These are phyloP conservation scores for Acanthosepion pharaonis DNA, from an alignment of 2,888 invertebrate genomes.

Conservation along the genomic window DNA sequence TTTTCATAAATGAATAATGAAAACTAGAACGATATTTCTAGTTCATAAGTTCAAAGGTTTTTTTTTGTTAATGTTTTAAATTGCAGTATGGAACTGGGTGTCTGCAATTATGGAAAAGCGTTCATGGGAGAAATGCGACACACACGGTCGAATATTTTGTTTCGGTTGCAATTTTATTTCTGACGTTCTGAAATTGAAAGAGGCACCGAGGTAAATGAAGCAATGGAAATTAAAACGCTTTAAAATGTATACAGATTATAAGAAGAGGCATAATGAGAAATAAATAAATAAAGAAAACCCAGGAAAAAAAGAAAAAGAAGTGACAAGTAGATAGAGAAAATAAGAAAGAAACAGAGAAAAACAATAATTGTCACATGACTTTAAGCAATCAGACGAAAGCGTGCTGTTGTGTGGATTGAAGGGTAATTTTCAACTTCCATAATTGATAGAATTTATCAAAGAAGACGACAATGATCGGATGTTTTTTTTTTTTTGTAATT, in stretches of 20 bases:
- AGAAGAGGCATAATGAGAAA: background rate
- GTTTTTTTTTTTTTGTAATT: background rate
- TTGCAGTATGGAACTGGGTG: background rate
- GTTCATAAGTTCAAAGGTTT: background rate
- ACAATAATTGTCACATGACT: no score
- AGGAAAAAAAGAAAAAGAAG: background rate
- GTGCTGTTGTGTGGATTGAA: background rate
- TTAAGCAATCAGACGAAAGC: background rate
- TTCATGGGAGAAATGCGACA: background rate
- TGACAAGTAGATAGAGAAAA: background rate
- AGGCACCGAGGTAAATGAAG: background rate
- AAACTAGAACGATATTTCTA: background rate
- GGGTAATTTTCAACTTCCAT: no score
- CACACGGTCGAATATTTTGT: no score
- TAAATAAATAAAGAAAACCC: background rate
- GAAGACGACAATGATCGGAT: background rate
- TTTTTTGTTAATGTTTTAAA: background rate
- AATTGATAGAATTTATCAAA: background rate
- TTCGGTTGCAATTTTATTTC: no score
- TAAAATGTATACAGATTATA: conserved; percentile 6
- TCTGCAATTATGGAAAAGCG: background rate
- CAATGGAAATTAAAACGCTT: background rate
- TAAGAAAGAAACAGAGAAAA: no score
- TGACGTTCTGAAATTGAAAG: background rate
- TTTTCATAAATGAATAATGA: background rate